Conservation (phyloP, 1,140 invertebrate genomes). For the Polypedilum pembai region DNA sequence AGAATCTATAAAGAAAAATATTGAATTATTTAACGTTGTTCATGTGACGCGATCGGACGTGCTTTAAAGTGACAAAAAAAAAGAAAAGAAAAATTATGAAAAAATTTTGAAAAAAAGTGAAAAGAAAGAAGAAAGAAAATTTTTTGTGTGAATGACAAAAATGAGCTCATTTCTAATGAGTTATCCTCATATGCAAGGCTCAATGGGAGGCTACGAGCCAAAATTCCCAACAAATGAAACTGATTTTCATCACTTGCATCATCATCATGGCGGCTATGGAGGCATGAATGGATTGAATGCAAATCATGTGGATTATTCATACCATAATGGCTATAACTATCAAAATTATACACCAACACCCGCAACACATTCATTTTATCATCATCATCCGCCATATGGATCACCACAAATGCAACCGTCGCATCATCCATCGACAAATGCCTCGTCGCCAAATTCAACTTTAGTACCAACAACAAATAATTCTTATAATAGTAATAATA, state of each 20-base stretch:
- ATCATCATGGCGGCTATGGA: slow-evolving; percentile 41
- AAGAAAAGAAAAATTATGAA: not conserved
- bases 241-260: slow-evolving; percentile 37
- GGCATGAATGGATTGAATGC: slow-evolving; percentile 37
- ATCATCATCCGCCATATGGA: slow-evolving; percentile 43
- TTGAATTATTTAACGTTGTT: slow-evolving; percentile 25
- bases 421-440: slow-evolving; percentile 33
- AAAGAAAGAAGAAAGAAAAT: not conserved
- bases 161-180: slow-evolving; percentile 45
- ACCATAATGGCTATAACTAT: slow-evolving; percentile 42
- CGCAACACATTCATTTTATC: slow-evolving; percentile 39
- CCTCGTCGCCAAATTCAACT: not conserved
- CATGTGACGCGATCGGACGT: slow-evolving; percentile 22
- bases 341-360: slow-evolving; percentile 40
- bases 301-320: slow-evolving; percentile 38
- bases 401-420: slow-evolving; percentile 34
- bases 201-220: slow-evolving; percentile 40
- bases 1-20: slow-evolving; percentile 10
- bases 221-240: slow-evolving; percentile 43
- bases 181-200: slow-evolving; percentile 44
- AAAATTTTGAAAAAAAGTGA: not conserved
- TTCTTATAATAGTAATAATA: slow-evolving; percentile 29
- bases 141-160: slow-evolving; percentile 27
- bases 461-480: slow-evolving; percentile 35
- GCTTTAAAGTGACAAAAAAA: not conserved